A percentile compares a stretch with the other conserved stretches of the same genome.
phyloP scores from a whole-genome alignment of 1,140 invertebrate species.

The Carcinoscorpius rotundicauda region DNA sequence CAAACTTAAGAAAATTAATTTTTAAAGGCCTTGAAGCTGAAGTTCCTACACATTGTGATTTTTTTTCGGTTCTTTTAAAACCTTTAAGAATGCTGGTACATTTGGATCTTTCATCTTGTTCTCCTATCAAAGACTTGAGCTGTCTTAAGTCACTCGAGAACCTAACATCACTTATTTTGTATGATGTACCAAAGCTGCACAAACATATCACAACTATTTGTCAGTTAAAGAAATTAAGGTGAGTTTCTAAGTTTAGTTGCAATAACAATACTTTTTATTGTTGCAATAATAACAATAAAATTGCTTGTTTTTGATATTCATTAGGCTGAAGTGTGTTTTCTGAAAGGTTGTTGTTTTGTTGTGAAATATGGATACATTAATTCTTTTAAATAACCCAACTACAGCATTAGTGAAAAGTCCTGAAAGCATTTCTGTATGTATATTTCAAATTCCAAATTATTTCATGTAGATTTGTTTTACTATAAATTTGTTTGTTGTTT shows the following conservation, averaged over 20 bases:
- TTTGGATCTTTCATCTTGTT: conserved; percentile 64
- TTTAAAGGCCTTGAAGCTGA: conserved; percentile 40
- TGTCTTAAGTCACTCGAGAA: conserved; percentile 46
- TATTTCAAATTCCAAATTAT: no score
- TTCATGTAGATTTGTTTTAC: no score
- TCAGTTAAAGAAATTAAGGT: conserved; percentile 42
- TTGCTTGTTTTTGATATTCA: no score
- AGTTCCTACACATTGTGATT: conserved; percentile 32
- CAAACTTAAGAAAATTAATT: conserved; percentile 48
- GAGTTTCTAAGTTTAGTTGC: conserved; percentile 15
- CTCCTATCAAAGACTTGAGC: conserved; percentile 42
- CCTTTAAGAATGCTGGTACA: conserved; percentile 50
- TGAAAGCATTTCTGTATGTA: no score
- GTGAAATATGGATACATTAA: no score
- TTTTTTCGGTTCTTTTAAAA: conserved; percentile 42
- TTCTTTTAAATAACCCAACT: no score
- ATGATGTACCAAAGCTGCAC: conserved; percentile 48
- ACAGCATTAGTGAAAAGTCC: no score
- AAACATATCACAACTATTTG: conserved; percentile 41
- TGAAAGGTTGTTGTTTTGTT: no score
- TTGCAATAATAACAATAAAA: no score
- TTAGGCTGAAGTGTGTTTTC: no score
- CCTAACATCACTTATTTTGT: conserved; percentile 57
- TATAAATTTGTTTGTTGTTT: no score
- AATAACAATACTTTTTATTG: no score